Evolutionary conservation across 2,797 vertebrate species (phyloP), one percentile per base, ranked within the genome.

Genomic region (Pterois miles): DNA sequence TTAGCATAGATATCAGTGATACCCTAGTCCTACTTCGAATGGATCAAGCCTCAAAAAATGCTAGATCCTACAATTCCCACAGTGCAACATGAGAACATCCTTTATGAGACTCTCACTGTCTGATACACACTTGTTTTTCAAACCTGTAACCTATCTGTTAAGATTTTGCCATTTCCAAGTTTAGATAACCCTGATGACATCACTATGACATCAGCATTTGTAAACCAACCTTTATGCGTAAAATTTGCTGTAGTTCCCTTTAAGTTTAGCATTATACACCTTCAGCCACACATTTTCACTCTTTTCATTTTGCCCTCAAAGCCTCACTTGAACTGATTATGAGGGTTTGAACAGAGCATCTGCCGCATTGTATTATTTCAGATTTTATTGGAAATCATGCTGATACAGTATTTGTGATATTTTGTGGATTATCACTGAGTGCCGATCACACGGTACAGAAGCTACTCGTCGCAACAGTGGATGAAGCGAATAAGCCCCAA

Each of bases 401-500:
- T 38, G 72, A 74, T 76, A 29, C 48, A 67, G 48, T 77, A 73
- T 83, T 72, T 74, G 68, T 68, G 62, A 82, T 80, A 36, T 72
- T 83, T 34, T 8, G 25, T 34, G 78, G 83, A 82, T 89, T 72
- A 77, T 65, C 50, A 7, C 63, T 48, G 53, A 74, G 67, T 74
- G 4, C 63, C 20, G 59, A 91, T 86, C 73, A 70, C 78, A 83
- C 12, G 11, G 70, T 25, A 14, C 38, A 63, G 76, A 31, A 65
- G 76, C 76, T 65, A 48, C 80, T 64, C 38, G 74, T 82, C 81
- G n/a, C 46, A 69, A 80, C 74, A 77, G 76, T 73, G 76, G 82
- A 86, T 87, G 71, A 89, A 74, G 66, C 46, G 23, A 90, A 81
- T 85, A 80, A 92, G 74, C 84, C 77, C 18, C 63, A 46, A 83